These are phyloP conservation scores for Ochotona curzoniae DNA, from an alignment of 2,113 vertebrate genomes.

Conservation along the genomic window DNA sequence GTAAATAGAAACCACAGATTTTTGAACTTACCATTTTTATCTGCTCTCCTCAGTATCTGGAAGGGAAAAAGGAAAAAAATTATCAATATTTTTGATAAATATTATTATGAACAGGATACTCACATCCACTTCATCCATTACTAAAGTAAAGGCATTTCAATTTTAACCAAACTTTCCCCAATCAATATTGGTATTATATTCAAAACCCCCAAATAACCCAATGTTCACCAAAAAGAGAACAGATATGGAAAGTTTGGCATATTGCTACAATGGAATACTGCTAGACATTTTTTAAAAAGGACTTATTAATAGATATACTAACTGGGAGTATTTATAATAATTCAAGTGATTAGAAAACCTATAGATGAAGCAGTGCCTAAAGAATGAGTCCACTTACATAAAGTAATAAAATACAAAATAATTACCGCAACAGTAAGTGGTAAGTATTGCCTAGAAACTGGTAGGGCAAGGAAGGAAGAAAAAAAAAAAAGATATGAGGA, in stretches of 20 bases:
- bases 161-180: conserved; percentile 1
- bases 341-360: background rate
- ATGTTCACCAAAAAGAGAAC: background rate
- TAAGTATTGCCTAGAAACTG: background rate
- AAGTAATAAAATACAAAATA: background rate
- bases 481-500: background rate
- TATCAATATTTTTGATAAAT: conserved; percentile 22
- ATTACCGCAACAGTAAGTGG: background rate
- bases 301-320: background rate
- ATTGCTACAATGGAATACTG: background rate
- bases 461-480: background rate
- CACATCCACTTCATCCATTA: background rate
- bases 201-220: background rate
- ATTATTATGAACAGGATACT: background rate
- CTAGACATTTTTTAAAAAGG: background rate
- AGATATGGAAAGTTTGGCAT: background rate
- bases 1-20: conserved; percentile 24
- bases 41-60: conserved; percentile 95
- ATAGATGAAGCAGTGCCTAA: background rate
- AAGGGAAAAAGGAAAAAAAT: conserved; percentile 73
- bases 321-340: background rate
- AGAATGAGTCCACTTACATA: background rate
- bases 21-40: conserved; percentile 94
- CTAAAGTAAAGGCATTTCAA: conserved; percentile 23
- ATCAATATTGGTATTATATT: background rate